Percentiles rank a stretch among this genome's conserved stretches.
Conservation (phyloP, 2,113 vertebrate species). For the Rhinolophus ferrumequinum region DNA sequence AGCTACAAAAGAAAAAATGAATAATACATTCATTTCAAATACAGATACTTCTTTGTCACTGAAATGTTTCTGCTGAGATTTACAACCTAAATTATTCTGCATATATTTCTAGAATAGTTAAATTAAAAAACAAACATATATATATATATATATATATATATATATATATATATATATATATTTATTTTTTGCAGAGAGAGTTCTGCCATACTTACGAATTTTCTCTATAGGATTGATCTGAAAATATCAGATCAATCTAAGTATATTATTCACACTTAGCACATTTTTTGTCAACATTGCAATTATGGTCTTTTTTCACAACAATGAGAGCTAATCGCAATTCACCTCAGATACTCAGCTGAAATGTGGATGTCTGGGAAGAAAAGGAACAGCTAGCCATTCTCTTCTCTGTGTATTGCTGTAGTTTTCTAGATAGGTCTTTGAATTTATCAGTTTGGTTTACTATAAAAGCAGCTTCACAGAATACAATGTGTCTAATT, state of each 20-base stretch:
- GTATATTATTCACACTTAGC: background rate
- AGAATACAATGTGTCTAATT: background rate
- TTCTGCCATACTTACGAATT: background rate
- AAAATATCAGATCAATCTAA: no score
- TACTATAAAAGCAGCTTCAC: background rate
- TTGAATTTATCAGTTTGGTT: background rate
- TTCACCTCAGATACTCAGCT: background rate
- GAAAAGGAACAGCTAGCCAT: background rate
- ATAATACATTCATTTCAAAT: background rate
- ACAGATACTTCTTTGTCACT: background rate
- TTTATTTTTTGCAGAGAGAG: no score
- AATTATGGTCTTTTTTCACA: background rate
- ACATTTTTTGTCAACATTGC: background rate
- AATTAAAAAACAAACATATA: background rate
- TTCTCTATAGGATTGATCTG: background rate
- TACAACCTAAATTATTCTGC: background rate
- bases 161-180: no score
- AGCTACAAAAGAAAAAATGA: background rate
- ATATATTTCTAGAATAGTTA: background rate
- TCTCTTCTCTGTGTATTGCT: background rate
- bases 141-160: no score
- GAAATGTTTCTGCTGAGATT: background rate
- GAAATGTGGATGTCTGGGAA: background rate
- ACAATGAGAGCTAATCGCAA: background rate
- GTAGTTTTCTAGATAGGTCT: background rate